A percentile compares a stretch with the other conserved stretches of the same genome.
These are phyloP conservation scores for Pseudomugil gertrudae DNA, from an alignment of 2,797 vertebrate genomes.

Conservation along the genomic window DNA sequence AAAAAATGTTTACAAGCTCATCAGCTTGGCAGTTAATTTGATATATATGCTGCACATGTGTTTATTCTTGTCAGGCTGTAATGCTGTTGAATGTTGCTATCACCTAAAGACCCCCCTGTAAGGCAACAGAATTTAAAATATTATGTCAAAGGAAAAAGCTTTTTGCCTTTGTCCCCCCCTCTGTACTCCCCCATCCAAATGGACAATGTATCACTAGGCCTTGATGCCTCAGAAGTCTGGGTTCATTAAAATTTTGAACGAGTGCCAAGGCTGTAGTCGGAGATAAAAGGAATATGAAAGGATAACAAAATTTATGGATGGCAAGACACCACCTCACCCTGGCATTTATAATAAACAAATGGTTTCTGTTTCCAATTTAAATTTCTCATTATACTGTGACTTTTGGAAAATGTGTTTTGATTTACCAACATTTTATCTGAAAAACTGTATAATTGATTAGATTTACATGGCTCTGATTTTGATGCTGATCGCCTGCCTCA, in stretches of 20 bases:
- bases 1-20: constrained; percentile 16
- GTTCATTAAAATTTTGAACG: constrained; percentile 87
- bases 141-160: constrained; percentile 72
- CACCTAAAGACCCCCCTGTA: constrained; percentile 73
- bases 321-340: constrained; percentile 83
- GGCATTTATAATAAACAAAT: constrained; percentile 86
- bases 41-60: constrained; percentile 64
- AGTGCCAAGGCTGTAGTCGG: constrained; percentile 82
- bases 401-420: constrained; percentile 85
- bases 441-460: constrained; percentile 85
- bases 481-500: constrained; percentile 75
- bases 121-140: constrained; percentile 76
- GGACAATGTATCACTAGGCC: constrained; percentile 84
- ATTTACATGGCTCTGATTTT: constrained; percentile 85
- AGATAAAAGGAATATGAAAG: constrained; percentile 85
- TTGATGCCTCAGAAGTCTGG: constrained; percentile 85
- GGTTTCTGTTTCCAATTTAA: constrained; percentile 84
- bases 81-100: constrained; percentile 66
- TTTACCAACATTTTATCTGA: constrained; percentile 84
- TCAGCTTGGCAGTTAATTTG: constrained; percentile 58
- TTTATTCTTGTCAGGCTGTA: constrained; percentile 71
- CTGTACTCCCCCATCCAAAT: constrained; percentile 79
- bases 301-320: constrained; percentile 86
- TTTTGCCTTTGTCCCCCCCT: constrained; percentile 72
- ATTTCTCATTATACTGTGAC: constrained; percentile 87